Percentiles rank a stretch among this genome's conserved stretches.
phyloP scores from a whole-genome alignment of 2,113 vertebrate species.

The Meleagris gallopavo region DNA sequence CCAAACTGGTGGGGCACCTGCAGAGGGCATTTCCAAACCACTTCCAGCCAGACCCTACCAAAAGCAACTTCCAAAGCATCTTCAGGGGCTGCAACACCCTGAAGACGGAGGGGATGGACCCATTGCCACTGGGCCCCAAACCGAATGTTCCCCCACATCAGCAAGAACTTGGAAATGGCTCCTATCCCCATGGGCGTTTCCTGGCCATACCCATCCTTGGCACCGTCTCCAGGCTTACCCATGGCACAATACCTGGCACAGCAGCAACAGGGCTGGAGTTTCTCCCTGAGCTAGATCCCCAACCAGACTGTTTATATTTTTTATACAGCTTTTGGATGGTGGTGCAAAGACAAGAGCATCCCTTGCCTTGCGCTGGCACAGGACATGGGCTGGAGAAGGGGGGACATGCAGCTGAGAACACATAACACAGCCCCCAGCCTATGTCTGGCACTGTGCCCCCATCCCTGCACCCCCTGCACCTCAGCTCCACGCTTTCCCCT shows the following conservation, averaged over 20 bases:
- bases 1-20: not conserved
- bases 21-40: not conserved
- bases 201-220: not conserved
- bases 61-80: not conserved
- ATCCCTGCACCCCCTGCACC: not conserved
- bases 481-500: not conserved
- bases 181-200: not conserved
- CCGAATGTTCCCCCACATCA: not conserved
- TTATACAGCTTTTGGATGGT: not conserved
- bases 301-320: not conserved
- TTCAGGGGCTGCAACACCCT: not conserved
- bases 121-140: not conserved
- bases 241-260: not conserved
- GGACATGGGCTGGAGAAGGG: no score
- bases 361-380: not conserved
- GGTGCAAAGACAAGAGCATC: not conserved
- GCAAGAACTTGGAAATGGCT: not conserved
- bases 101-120: not conserved
- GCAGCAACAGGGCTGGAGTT: not conserved
- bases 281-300: not conserved
- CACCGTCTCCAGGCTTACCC: not conserved
- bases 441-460: fast-evolving
- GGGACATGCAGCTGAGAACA: not conserved
- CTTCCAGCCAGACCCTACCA: not conserved
- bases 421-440: not conserved